phyloP scores from a whole-genome alignment of 2,888 invertebrate species.

The Platycheirus albimanus region DNA sequence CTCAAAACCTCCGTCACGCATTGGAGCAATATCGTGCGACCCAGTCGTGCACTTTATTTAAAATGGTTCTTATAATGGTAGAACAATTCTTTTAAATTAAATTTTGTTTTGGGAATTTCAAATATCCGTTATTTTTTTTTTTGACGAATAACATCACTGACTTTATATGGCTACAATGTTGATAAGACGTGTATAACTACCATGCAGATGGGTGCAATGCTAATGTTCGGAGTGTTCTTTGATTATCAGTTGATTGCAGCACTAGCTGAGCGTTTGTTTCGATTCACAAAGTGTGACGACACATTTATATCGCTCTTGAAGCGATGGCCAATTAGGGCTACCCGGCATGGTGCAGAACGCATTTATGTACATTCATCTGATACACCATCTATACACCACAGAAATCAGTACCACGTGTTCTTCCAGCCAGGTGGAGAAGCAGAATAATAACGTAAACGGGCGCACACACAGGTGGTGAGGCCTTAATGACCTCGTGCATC shows the following conservation, averaged over 20 bases:
- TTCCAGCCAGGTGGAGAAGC: slow-evolving; percentile 14
- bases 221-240: slow-evolving; percentile 68
- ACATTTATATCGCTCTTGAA: slow-evolving; percentile 45
- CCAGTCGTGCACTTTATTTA: no score
- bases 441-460: slow-evolving; percentile 37
- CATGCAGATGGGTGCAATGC: slow-evolving; percentile 27
- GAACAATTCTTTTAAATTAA: no score
- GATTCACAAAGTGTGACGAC: slow-evolving; percentile 68
- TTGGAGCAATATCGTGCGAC: no score
- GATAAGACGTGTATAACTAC: slow-evolving; percentile 2
- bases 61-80: no score
- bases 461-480: slow-evolving; percentile 55
- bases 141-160: slow-evolving; percentile 7
- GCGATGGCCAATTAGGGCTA: slow-evolving; percentile 20
- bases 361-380: slow-evolving; percentile 1
- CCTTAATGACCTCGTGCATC: slow-evolving; percentile 73
- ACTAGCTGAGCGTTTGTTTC: slow-evolving; percentile 64
- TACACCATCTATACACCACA: slow-evolving; percentile 23
- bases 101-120: no score
- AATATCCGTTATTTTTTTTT: neutral
- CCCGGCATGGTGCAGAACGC: neutral
- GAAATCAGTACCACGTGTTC: slow-evolving; percentile 46
- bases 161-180: slow-evolving; percentile 19
- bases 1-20: no score
- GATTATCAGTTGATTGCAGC: slow-evolving; percentile 73